These are phyloP conservation scores for Globodera rostochiensis DNA, from an alignment of 1,140 invertebrate species.

Conservation along the genomic window DNA sequence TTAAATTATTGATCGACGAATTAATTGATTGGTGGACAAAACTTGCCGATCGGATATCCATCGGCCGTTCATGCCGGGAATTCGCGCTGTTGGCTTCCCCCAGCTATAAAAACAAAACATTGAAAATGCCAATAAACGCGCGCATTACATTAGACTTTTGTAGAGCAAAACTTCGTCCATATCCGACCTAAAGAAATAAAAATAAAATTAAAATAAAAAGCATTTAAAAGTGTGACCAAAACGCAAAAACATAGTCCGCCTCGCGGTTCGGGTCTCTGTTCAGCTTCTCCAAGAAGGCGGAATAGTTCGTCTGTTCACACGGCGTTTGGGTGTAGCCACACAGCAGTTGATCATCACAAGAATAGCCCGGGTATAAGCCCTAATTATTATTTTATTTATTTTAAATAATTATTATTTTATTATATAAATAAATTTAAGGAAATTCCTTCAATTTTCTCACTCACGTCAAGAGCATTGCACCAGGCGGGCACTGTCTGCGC, in stretches of 20 bases:
- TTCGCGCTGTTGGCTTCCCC: constrained; percentile 62
- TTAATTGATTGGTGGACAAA: neutral
- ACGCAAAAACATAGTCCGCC: constrained; percentile 63
- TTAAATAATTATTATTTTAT: too few relatives aligned
- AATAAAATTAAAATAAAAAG: neutral
- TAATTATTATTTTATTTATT: neutral
- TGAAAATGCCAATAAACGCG: constrained; percentile 36
- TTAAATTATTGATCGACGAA: neutral
- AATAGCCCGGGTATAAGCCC: constrained; percentile 63
- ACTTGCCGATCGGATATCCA: constrained; percentile 59
- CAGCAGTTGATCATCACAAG: constrained; percentile 63
- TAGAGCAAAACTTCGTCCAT: constrained; percentile 19
- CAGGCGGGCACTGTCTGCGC: constrained; percentile 65
- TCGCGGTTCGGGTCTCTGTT: constrained; percentile 59
- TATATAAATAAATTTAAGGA: too few relatives aligned
- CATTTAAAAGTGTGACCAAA: constrained; percentile 55
- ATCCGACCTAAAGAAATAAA: constrained; percentile 7
- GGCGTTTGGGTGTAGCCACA: constrained; percentile 60
- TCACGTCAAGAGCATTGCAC: constrained; percentile 63
- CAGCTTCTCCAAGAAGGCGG: constrained; percentile 62
- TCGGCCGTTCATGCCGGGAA: constrained; percentile 61
- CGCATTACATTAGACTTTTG: constrained; percentile 22
- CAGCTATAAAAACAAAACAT: constrained; percentile 59
- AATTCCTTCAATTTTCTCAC: neutral
- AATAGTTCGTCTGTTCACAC: constrained; percentile 62